Evolutionary conservation across 2,113 vertebrate species (phyloP).

Genomic region (Toxotes jaculatrix): DNA sequence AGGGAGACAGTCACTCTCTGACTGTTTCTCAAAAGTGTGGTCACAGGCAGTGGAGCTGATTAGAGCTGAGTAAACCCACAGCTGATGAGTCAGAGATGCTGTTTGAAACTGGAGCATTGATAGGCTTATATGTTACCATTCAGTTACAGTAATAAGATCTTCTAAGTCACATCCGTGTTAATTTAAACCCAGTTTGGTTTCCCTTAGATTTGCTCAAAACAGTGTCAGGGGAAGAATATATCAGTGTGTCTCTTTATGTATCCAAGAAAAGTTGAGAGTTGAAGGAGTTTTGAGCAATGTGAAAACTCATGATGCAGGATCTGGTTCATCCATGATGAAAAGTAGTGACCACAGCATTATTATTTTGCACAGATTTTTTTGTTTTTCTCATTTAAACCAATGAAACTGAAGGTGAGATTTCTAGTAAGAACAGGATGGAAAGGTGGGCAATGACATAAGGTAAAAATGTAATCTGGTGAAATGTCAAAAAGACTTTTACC

Average conservation of each 20-base stretch:
- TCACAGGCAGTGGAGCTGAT: background rate
- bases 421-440: too few species aligned
- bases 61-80: background rate
- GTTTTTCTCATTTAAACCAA: background rate
- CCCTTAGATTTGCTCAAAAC: too few species aligned
- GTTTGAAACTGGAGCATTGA: background rate
- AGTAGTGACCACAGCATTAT: background rate
- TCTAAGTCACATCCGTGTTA: background rate
- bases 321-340: background rate
- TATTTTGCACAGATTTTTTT: background rate
- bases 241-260: background rate
- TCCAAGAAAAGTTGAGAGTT: background rate
- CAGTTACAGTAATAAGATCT: background rate
- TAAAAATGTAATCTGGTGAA: background rate
- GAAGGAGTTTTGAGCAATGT: too few species aligned
- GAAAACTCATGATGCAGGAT: background rate
- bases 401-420: too few species aligned
- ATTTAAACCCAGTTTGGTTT: too few species aligned
- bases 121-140: too few species aligned
- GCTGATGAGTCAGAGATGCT: slow-evolving; percentile 3
- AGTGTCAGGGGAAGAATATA: too few species aligned
- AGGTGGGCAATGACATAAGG: background rate
- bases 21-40: background rate
- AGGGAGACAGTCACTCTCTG: slow-evolving; percentile 29
- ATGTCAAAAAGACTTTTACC: background rate